A percentile compares a stretch with the other conserved stretches of the same genome.
Evolutionary conservation across 2,113 vertebrate genomes (phyloP).

Genomic region (Thermophis baileyi): DNA sequence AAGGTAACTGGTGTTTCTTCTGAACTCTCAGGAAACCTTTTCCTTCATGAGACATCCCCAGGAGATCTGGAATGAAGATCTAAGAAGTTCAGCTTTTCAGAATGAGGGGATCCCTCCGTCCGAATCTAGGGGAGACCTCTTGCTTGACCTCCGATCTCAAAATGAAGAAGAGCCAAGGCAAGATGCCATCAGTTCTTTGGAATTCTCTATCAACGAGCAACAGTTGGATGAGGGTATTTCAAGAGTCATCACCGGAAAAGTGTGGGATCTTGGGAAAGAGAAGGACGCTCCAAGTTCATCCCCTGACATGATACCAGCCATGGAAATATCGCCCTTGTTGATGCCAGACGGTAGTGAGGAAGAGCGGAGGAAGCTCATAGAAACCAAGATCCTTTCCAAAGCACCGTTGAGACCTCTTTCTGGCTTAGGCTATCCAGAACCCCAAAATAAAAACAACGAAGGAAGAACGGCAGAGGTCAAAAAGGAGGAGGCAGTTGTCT

Average conservation of each 20-base stretch:
- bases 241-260: not conserved
- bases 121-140: not conserved
- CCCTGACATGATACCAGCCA: not conserved
- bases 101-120: constrained; percentile 1
- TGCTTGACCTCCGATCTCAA: not conserved
- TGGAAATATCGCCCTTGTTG: not conserved
- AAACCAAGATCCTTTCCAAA: constrained; percentile 65
- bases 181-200: constrained; percentile 12
- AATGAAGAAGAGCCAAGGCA: constrained; percentile 9
- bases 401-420: constrained; percentile 2
- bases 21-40: constrained; percentile 37
- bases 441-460: rapidly evolving
- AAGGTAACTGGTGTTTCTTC: constrained; percentile 12
- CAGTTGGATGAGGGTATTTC: not conserved
- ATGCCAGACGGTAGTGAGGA: constrained; percentile 7
- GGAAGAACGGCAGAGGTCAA: not conserved
- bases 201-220: not conserved
- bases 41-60: constrained; percentile 2
- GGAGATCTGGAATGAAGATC: not conserved
- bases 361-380: constrained; percentile 61
- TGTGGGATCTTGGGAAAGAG: not conserved
- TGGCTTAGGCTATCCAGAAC: not conserved
- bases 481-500: not conserved
- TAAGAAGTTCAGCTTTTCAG: constrained; percentile 1
- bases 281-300: not conserved